phyloP scores from a whole-genome alignment of 2,113 vertebrate species.

The Epinephelus fuscoguttatus region DNA sequence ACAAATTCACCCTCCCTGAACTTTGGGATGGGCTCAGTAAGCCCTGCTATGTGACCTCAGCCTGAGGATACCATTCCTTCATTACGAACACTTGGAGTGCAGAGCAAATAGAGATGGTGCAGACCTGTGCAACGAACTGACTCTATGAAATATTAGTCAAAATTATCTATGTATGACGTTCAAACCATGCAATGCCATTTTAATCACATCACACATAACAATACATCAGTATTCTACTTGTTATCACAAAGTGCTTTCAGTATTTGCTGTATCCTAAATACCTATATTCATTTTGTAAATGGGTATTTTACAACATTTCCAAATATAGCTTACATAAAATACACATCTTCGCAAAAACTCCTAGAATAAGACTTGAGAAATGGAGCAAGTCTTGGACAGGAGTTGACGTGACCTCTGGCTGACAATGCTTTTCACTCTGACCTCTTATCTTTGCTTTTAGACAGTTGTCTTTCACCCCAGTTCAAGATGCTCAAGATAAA shows the following conservation, averaged over 20 bases:
- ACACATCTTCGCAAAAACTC: background rate
- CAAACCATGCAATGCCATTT: background rate
- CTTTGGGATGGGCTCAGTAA: slow-evolving; percentile 8
- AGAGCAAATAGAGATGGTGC: background rate
- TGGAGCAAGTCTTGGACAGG: background rate
- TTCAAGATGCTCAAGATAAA: background rate
- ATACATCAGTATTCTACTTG: background rate
- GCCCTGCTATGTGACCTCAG: slow-evolving; percentile 48
- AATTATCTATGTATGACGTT: background rate
- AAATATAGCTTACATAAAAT: background rate
- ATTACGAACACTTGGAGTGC: background rate
- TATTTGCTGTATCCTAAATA: background rate
- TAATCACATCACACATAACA: background rate
- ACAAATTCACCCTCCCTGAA: slow-evolving; percentile 20
- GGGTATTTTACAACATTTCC: background rate
- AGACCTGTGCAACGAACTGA: background rate
- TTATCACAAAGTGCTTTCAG: background rate
- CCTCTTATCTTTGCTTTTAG: slow-evolving; percentile 22
- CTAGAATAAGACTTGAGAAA: background rate
- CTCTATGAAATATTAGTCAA: background rate
- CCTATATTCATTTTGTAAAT: background rate
- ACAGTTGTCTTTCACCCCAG: background rate
- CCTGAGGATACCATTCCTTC: slow-evolving; percentile 45
- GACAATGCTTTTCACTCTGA: background rate
- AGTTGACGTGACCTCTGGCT: slow-evolving; percentile 6